Evolutionary conservation across 2,888 invertebrate species (phyloP).

Genomic region (Mystacides longicornis): DNA sequence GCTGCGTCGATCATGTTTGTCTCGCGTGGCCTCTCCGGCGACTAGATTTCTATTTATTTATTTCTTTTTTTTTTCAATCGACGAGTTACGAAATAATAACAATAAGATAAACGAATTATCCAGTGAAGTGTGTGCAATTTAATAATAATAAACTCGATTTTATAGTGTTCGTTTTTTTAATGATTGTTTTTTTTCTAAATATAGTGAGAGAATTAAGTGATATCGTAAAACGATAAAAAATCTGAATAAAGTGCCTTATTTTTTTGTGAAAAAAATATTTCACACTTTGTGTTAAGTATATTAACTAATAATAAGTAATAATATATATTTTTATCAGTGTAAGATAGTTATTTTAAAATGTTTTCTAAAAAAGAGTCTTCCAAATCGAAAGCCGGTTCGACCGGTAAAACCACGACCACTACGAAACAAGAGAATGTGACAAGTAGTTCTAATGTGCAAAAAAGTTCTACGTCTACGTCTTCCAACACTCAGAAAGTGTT

Average conservation of each 20-base stretch:
- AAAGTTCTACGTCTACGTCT: slow-evolving; percentile 39
- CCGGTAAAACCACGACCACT: slow-evolving; percentile 31
- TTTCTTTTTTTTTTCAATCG: neutral
- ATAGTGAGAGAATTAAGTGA: neutral
- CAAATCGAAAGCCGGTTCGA: slow-evolving; percentile 4
- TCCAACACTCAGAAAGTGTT: slow-evolving; percentile 41
- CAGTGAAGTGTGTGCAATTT: neutral
- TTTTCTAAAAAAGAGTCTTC: slow-evolving; percentile 17
- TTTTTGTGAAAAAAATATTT: too few relatives aligned
- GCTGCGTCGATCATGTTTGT: slow-evolving; percentile 6
- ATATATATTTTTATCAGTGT: neutral
- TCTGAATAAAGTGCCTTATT: neutral
- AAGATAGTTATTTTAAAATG: neutral
- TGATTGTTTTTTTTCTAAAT: neutral
- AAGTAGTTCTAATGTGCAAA: slow-evolving; percentile 36
- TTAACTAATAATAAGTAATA: too few relatives aligned
- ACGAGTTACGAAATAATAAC: neutral
- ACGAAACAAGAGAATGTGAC: slow-evolving; percentile 34
- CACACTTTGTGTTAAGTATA: too few relatives aligned
- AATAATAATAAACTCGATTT: neutral
- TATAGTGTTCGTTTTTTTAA: neutral
- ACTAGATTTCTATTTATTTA: neutral
- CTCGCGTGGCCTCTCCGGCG: neutral
- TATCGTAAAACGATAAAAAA: neutral
- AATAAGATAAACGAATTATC: neutral